Evolutionary conservation across 2,888 invertebrate genomes (phyloP).

Genomic region (Drosophila ezoana): DNA sequence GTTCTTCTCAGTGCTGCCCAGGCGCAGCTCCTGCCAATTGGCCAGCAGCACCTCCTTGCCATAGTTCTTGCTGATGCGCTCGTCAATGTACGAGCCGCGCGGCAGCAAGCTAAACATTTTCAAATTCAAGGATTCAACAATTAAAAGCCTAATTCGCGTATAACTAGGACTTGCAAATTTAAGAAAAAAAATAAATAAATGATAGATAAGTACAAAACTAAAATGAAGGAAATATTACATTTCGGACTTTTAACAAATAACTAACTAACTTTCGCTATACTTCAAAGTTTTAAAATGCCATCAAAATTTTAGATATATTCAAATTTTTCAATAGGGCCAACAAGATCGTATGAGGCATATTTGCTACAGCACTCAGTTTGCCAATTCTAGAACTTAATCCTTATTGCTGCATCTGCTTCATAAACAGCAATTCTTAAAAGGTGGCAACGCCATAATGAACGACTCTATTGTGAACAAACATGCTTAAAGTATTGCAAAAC

Average conservation of each 20-base stretch:
- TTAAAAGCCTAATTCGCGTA: not conserved
- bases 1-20: slow-evolving; percentile 4
- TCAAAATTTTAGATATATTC: too few relatives aligned
- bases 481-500: too few relatives aligned
- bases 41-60: slow-evolving; percentile 48
- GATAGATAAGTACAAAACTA: not conserved
- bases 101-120: slow-evolving; percentile 33
- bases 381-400: too few relatives aligned
- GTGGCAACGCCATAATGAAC: too few relatives aligned
- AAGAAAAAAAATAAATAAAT: not conserved
- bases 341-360: too few relatives aligned
- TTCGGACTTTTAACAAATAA: not conserved
- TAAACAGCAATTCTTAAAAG: too few relatives aligned
- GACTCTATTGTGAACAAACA: too few relatives aligned
- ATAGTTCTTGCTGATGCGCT: slow-evolving; percentile 22
- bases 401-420: too few relatives aligned
- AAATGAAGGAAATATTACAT: not conserved
- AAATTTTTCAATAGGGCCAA: too few relatives aligned
- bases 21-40: slow-evolving; percentile 45
- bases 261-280: not conserved
- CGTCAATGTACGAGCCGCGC: slow-evolving; percentile 42
- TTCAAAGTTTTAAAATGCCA: too few relatives aligned
- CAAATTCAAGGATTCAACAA: not conserved
- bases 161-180: slow-evolving; percentile 10
- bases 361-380: too few relatives aligned